Evolutionary conservation across 2,113 vertebrate species (phyloP).

Genomic region (Myotis davidii): DNA sequence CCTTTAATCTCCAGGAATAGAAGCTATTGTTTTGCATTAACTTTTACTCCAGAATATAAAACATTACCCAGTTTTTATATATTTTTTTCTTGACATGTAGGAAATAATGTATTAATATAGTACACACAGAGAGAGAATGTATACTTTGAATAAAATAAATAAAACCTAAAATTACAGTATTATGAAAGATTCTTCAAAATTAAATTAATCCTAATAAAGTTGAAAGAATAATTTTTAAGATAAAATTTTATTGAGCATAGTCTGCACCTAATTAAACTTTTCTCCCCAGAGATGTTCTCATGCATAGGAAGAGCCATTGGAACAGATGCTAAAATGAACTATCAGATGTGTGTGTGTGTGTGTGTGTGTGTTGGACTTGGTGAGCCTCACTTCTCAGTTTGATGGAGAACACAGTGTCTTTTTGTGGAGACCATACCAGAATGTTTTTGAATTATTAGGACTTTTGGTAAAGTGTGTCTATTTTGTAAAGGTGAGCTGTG

Average conservation of each 20-base stretch:
- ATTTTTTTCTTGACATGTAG: not conserved
- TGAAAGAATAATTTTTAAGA: not conserved
- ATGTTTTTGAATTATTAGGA: not conserved
- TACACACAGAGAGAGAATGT: not conserved
- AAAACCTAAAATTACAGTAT: not conserved
- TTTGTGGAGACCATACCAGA: slow-evolving; percentile 16
- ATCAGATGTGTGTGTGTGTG: not conserved
- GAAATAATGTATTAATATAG: not conserved
- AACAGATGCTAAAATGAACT: slow-evolving; percentile 7
- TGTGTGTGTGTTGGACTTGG: not conserved
- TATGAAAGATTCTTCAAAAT: slow-evolving; percentile 10
- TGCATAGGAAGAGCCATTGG: not conserved
- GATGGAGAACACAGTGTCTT: not conserved
- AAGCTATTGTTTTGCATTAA: slow-evolving; percentile 28
- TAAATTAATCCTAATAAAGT: not conserved
- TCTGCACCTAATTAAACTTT: slow-evolving; percentile 39
- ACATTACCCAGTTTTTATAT: not conserved
- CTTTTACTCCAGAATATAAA: not conserved
- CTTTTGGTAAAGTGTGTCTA: slow-evolving; percentile 1
- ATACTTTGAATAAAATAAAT: slow-evolving; percentile 28
- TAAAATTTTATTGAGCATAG: not conserved
- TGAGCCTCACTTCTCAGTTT: not conserved
- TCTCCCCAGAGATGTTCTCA: not conserved
- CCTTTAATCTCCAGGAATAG: slow-evolving; percentile 1
- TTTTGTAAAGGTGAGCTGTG: not conserved